phyloP scores from a whole-genome alignment of 23 tunicate species.

The Ascidia mentula region DNA sequence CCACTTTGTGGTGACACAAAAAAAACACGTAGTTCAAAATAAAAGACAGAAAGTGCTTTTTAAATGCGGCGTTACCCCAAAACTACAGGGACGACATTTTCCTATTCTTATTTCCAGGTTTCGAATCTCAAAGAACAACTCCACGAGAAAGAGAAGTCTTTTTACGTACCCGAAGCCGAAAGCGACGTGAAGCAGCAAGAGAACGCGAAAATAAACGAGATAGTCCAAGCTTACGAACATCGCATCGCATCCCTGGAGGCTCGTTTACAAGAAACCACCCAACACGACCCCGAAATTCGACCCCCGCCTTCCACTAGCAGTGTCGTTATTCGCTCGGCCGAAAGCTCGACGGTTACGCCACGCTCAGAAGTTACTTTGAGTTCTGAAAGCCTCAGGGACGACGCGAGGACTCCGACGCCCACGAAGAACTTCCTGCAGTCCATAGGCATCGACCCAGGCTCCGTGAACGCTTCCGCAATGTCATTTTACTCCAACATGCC shows the following conservation, averaged over 20 bases:
- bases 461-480: constrained; percentile 33
- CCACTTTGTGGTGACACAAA: too few species aligned
- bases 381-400: constrained; percentile 6
- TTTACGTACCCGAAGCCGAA: not conserved
- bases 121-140: not conserved
- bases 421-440: constrained; percentile 66
- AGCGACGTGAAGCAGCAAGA: not conserved
- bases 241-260: constrained; percentile 54
- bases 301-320: constrained; percentile 39
- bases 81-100: too few species aligned
- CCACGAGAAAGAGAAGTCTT: not conserved
- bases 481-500: constrained; percentile 31
- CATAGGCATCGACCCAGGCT: constrained; percentile 54
- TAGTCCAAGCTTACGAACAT: constrained; percentile 40
- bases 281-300: constrained; percentile 18
- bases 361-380: not conserved
- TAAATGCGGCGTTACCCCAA: too few species aligned
- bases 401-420: constrained; percentile 81
- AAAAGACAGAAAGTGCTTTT: too few species aligned
- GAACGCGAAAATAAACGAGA: constrained; percentile 3
- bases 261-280: constrained; percentile 30
- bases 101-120: not conserved
- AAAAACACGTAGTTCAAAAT: too few species aligned
- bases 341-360: constrained; percentile 31
- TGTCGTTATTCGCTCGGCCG: constrained; percentile 41